Conservation (phyloP, 2,113 vertebrate genomes). For the Hippocampus comes region DNA sequence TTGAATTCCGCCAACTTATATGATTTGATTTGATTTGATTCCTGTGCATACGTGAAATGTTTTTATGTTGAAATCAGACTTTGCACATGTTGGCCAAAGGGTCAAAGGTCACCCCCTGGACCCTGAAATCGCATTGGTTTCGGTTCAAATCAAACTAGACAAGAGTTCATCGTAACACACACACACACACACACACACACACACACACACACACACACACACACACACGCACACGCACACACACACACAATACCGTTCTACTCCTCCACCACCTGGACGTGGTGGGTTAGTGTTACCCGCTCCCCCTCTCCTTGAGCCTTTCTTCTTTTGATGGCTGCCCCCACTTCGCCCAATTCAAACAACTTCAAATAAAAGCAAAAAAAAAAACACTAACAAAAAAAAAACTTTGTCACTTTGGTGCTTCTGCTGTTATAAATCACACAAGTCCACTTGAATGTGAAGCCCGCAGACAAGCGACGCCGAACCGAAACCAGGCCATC, state of each 20-base stretch:
- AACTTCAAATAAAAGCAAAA: slow-evolving; percentile 15
- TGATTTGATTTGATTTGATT: not conserved
- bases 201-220: slow-evolving; percentile 27
- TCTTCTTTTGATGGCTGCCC: slow-evolving; percentile 68
- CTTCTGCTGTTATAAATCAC: slow-evolving; percentile 56
- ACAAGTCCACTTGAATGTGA: slow-evolving; percentile 48
- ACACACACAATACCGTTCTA: slow-evolving; percentile 32
- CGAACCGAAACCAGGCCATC: not conserved
- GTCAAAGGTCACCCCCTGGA: slow-evolving; percentile 41
- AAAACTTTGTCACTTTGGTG: slow-evolving; percentile 6
- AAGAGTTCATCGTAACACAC: slow-evolving; percentile 55
- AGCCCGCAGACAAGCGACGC: slow-evolving; percentile 20
- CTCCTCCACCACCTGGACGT: slow-evolving; percentile 66
- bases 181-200: not conserved
- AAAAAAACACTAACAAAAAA: not conserved
- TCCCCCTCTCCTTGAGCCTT: slow-evolving; percentile 35
- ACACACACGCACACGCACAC: slow-evolving; percentile 5
- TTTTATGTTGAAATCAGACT: slow-evolving; percentile 18
- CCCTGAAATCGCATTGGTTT: slow-evolving; percentile 69
- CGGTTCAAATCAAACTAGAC: slow-evolving; percentile 75
- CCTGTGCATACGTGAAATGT: not conserved
- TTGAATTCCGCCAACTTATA: not conserved
- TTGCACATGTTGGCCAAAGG: slow-evolving; percentile 51
- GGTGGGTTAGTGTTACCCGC: slow-evolving; percentile 55
- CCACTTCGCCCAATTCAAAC: not conserved